A percentile compares a stretch with the other conserved stretches of the same genome.
Conservation (phyloP, 1,140 invertebrate genomes). For the Camponotus floridanus region DNA sequence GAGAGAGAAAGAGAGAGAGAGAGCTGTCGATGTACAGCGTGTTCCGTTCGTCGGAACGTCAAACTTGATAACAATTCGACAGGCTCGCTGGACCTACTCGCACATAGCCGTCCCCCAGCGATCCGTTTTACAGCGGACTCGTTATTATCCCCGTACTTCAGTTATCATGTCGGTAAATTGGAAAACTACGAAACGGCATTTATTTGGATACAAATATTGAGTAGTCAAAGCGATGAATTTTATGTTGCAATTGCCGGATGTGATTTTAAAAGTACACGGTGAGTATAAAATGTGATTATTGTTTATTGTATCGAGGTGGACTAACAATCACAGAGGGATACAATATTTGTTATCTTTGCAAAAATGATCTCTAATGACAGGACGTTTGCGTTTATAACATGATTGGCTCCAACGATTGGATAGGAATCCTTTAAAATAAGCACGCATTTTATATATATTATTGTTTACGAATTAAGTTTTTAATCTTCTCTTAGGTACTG, state of each 20-base stretch:
- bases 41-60: constrained; percentile 5
- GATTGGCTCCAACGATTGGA: not conserved
- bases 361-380: not conserved
- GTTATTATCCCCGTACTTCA: constrained; percentile 5
- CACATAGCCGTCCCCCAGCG: not conserved
- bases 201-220: constrained; percentile 21
- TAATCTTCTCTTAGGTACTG: not conserved
- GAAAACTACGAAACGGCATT: constrained; percentile 25
- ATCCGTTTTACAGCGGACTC: constrained; percentile 45
- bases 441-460: not conserved
- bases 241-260: not conserved
- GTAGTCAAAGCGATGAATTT: constrained; percentile 59
- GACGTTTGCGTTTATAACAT: not conserved
- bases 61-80: constrained; percentile 11
- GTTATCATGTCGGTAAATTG: constrained; percentile 16
- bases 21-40: constrained; percentile 41
- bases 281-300: constrained; percentile 38
- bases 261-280: constrained; percentile 58
- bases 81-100: not conserved
- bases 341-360: not conserved
- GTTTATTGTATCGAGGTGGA: not conserved
- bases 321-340: not conserved
- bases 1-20: not conserved
- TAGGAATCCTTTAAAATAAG: not conserved
- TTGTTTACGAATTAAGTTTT: not conserved